Evolutionary conservation across 2,113 vertebrate species (phyloP).

Genomic region (Boleophthalmus pectinirostris): DNA sequence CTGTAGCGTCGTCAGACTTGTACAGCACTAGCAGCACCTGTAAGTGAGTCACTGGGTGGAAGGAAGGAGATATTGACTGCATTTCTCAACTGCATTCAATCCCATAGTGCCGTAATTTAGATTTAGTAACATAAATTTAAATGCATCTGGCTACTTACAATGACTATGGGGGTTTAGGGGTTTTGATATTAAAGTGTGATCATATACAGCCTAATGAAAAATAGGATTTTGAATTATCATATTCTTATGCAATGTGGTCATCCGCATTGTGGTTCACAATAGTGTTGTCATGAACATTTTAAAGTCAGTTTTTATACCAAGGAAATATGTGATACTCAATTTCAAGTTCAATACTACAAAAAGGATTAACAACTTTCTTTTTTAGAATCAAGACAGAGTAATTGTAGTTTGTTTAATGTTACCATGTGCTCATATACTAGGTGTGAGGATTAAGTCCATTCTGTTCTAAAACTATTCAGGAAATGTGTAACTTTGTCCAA

Average conservation of each 20-base stretch:
- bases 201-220: constrained; percentile 37
- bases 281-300: too few relatives aligned
- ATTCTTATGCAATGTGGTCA: constrained; percentile 17
- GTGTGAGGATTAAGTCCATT: too few relatives aligned
- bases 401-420: too few relatives aligned
- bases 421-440: too few relatives aligned
- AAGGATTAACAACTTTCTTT: too few relatives aligned
- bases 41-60: constrained; percentile 55
- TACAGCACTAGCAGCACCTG: constrained; percentile 61
- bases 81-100: constrained; percentile 50
- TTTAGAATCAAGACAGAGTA: too few relatives aligned
- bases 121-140: constrained; percentile 59
- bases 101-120: constrained; percentile 53
- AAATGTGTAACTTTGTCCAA: too few relatives aligned
- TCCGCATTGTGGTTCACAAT: neutral
- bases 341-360: too few relatives aligned
- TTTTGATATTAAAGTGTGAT: constrained; percentile 58
- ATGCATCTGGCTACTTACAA: constrained; percentile 52
- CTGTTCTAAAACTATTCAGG: too few relatives aligned
- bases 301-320: too few relatives aligned
- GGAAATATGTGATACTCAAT: too few relatives aligned
- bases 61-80: constrained; percentile 44
- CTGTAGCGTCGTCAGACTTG: constrained; percentile 38
- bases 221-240: constrained; percentile 1
- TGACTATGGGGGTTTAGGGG: constrained; percentile 39